Conservation (phyloP, 2,113 vertebrate species). For the Regulus satrapa region DNA sequence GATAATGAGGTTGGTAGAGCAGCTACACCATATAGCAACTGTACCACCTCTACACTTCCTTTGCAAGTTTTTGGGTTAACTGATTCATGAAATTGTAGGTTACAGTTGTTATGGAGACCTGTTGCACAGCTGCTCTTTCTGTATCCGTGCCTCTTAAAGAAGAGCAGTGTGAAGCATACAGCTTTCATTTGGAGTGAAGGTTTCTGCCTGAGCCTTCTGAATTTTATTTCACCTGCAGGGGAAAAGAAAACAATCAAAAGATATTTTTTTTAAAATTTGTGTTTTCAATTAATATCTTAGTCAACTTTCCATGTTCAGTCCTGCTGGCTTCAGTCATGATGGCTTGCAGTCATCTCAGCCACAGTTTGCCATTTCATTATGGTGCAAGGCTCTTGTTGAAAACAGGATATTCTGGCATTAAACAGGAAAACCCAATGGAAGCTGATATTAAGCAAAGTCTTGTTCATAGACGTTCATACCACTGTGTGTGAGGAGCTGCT, state of each 20-base stretch:
- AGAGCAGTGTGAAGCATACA: not conserved
- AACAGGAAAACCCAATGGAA: not conserved
- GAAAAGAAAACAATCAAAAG: not conserved
- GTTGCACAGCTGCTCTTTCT: not conserved
- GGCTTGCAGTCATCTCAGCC: fast-evolving
- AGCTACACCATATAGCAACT: not conserved
- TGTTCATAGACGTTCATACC: fast-evolving
- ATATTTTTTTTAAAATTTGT: too few species aligned
- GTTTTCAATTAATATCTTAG: not conserved
- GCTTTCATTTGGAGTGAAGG: not conserved
- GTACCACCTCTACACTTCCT: not conserved
- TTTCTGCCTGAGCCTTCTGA: not conserved
- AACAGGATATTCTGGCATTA: fast-evolving
- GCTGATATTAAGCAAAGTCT: not conserved
- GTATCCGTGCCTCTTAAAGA: not conserved
- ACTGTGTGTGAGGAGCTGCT: not conserved
- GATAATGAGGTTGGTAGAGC: not conserved
- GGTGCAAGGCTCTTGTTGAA: not conserved
- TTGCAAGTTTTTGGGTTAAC: not conserved
- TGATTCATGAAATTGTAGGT: not conserved
- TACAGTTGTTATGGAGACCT: not conserved
- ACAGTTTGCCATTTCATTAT: not conserved
- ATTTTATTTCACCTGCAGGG: not conserved
- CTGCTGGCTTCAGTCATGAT: not conserved
- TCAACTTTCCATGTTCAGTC: not conserved